phyloP scores from a whole-genome alignment of 53 echinoderm and acorn worm genomes.

The Holothuria scabra region DNA sequence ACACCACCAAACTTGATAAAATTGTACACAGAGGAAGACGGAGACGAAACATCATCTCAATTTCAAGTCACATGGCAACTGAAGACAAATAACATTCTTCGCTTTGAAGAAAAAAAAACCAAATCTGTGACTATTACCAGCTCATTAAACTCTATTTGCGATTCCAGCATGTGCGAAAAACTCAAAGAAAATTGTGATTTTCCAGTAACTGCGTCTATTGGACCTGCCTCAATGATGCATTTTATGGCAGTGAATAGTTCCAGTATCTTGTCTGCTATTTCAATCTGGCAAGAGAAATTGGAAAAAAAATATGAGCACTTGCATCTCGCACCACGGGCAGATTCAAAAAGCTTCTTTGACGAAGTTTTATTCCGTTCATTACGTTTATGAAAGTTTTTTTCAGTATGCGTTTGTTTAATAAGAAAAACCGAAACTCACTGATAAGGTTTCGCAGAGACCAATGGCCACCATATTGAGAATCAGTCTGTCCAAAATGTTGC shows the following conservation, averaged over 20 bases:
- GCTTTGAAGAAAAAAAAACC: too few relatives aligned
- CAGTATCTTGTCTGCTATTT: slow-evolving; percentile 24
- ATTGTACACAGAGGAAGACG: too few relatives aligned
- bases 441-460: slow-evolving; percentile 78
- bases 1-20: too few relatives aligned
- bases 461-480: slow-evolving; percentile 87
- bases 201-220: slow-evolving; percentile 81
- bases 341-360: too few relatives aligned
- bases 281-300: background rate
- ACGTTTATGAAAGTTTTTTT: too few relatives aligned
- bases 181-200: slow-evolving; percentile 82
- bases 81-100: too few relatives aligned
- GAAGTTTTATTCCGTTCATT: too few relatives aligned
- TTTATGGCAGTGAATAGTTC: slow-evolving; percentile 83
- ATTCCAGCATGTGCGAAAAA: slow-evolving; percentile 73
- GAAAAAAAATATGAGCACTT: too few relatives aligned
- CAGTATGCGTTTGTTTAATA: too few relatives aligned
- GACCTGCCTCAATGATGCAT: slow-evolving; percentile 83
- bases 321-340: too few relatives aligned
- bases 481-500: slow-evolving; percentile 84
- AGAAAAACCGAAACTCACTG: slow-evolving; percentile 52
- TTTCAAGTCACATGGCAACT: too few relatives aligned
- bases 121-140: slow-evolving; percentile 56
- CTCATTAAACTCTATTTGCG: slow-evolving; percentile 64
- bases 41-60: too few relatives aligned